Percentiles rank a stretch among this genome's conserved stretches.
Evolutionary conservation across 2,113 vertebrate species (phyloP).

Genomic region (Notarius quadriscutis): DNA sequence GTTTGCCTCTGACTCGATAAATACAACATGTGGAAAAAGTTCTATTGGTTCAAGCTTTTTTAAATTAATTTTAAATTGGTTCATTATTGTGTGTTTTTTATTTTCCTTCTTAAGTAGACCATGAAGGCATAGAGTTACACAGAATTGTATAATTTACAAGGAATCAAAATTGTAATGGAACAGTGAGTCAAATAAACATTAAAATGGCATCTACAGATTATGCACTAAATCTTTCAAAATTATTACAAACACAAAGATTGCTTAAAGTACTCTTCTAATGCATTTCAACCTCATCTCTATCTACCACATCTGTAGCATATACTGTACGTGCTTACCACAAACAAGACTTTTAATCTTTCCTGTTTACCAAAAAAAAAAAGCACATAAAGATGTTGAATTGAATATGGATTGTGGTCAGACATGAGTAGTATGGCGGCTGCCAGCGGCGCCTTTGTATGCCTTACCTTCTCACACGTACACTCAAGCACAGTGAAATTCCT

Average conservation of each 20-base stretch:
- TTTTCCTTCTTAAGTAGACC: neutral
- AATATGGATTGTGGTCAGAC: too few relatives aligned
- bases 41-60: neutral
- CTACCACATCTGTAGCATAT: neutral
- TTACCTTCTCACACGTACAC: too few relatives aligned
- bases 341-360: neutral
- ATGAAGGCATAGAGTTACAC: neutral
- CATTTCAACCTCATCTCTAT: neutral
- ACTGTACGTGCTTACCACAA: neutral
- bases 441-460: too few relatives aligned
- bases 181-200: neutral
- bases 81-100: neutral
- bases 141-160: neutral
- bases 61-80: neutral
- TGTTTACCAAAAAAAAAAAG: neutral
- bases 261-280: neutral
- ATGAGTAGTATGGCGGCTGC: too few relatives aligned
- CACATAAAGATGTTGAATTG: too few relatives aligned
- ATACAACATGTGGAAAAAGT: conserved; percentile 1
- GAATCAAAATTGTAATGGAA: neutral
- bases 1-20: neutral
- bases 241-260: neutral
- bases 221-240: neutral
- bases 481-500: too few relatives aligned
- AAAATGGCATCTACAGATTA: neutral